These are phyloP conservation scores for Vicugna pacos DNA, from an alignment of 2,113 vertebrate species.

Conservation along the genomic window DNA sequence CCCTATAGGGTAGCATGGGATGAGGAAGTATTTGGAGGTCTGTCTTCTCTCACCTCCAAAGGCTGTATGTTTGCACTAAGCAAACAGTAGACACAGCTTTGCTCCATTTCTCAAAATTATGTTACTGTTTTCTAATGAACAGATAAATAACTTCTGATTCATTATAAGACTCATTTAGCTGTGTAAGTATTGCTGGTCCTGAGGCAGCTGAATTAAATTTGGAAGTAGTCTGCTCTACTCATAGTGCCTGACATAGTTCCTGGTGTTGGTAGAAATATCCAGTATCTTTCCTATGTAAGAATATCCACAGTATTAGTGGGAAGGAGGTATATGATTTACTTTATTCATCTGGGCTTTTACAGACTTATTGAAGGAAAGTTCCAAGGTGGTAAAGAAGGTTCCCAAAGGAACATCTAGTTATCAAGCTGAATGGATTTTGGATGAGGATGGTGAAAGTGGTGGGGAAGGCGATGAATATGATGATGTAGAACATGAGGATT, in stretches of 20 bases:
- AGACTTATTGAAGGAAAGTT: slow-evolving; percentile 89
- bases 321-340: background rate
- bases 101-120: slow-evolving; percentile 11
- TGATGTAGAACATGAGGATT: slow-evolving; percentile 80
- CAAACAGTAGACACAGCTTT: background rate
- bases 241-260: background rate
- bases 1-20: background rate
- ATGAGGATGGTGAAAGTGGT: slow-evolving; percentile 86
- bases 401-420: slow-evolving; percentile 97
- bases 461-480: slow-evolving; percentile 86
- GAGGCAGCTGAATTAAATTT: slow-evolving; percentile 13
- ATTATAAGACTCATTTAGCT: slow-evolving; percentile 1
- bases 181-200: slow-evolving; percentile 11
- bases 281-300: background rate
- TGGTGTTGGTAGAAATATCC: background rate
- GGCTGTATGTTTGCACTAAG: background rate
- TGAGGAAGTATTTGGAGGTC: background rate
- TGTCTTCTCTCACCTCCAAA: background rate
- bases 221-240: background rate
- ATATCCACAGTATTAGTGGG: background rate
- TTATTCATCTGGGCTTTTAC: slow-evolving; percentile 29
- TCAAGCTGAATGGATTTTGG: slow-evolving; percentile 97
- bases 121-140: background rate
- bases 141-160: background rate
- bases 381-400: slow-evolving; percentile 92